These are phyloP conservation scores for Tenthredo amoena DNA, from an alignment of 2,888 invertebrate species.

Conservation along the genomic window DNA sequence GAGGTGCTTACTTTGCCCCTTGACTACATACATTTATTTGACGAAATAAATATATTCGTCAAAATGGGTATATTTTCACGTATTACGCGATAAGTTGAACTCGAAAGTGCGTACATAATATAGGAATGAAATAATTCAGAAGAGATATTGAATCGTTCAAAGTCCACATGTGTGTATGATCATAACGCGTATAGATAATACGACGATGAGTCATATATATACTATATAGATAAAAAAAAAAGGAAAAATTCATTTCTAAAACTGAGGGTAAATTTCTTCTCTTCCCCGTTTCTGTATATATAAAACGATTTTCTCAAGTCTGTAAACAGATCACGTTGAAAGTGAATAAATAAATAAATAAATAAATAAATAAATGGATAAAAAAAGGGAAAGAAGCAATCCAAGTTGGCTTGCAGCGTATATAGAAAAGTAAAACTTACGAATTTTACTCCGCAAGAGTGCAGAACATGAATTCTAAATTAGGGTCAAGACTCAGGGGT, in stretches of 20 bases:
- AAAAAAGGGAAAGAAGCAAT: not conserved
- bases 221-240: not conserved
- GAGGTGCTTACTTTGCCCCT: no score
- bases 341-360: not conserved
- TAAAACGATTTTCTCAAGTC: not conserved
- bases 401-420: not conserved
- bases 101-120: no score
- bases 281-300: not conserved
- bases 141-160: not conserved
- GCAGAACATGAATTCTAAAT: constrained; percentile 11
- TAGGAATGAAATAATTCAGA: not conserved
- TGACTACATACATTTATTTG: no score
- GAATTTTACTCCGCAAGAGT: not conserved
- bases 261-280: no score
- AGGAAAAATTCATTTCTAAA: not conserved
- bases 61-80: no score
- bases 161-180: not conserved
- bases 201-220: not conserved
- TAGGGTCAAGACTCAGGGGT: constrained; percentile 13
- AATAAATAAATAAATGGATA: not conserved
- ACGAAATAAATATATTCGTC: no score
- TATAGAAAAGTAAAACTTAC: not conserved
- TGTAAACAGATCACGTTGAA: not conserved
- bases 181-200: not conserved
- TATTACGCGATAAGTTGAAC: no score